Evolutionary conservation across 1,140 invertebrate genomes (phyloP), one percentile per base, ranked within the genome.

Genomic region (Drosophila subobscura): DNA sequence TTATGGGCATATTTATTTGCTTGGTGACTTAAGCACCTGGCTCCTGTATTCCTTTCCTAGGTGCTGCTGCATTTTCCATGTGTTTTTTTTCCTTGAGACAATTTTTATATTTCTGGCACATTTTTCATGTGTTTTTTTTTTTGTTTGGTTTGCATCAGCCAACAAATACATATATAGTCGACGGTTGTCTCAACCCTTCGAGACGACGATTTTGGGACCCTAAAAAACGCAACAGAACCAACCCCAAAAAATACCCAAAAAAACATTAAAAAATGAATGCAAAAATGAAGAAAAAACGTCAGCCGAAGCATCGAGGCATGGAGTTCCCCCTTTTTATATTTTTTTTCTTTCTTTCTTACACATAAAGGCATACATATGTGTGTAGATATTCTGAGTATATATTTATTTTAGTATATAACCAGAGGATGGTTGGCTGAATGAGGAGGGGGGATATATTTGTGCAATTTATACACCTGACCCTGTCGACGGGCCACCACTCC

Each of bases 391-490:
- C 16, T 45, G 3, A 40, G 45, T 37, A 67, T 67, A 65, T 68
- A 68, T 68, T 42, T 33, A 67, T 67, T 67, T 33, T 44, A 10
- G 16, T 14, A 23, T 12, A 23, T 54, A 12, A 10, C 33, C 10
- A 37, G 33, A 37, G 33, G 33, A 37, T 37, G 33, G 33, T 4
- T 12, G 33, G 10, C 12, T 37, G 29, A 7, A 6, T 29, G 6
- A 33, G 29, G 33, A 33, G 3, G 33, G 33, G 33, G 33, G 33
- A 47, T 67, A 50, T 65, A 64, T 68, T 68, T 68, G 50, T 74
- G 59, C 77, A 85, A 79, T 85, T 73, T 77, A 85, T 85, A 86
- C 81, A 85, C 80, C 80, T 86, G 80, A 85, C 80, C 80, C 77
- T 81, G 79, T 78, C 76, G 76, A 76, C 25, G 47, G 22, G 49